A percentile compares a stretch with the other conserved stretches of the same genome.
These are phyloP conservation scores for Drosophila pandora DNA, from an alignment of 1,140 invertebrate genomes.

Conservation along the genomic window DNA sequence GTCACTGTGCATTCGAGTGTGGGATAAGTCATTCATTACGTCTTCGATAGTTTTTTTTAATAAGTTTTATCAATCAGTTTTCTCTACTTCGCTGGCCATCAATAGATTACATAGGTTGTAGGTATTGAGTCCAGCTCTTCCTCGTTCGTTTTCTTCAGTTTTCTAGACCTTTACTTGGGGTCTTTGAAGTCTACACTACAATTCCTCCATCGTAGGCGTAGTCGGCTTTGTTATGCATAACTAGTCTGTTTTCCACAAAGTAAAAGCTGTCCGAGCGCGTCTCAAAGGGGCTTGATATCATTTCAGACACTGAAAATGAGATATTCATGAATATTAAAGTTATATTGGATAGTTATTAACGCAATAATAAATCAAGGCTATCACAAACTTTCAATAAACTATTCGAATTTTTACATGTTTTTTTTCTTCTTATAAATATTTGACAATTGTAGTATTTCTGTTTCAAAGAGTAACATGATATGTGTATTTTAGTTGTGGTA, in stretches of 20 bases:
- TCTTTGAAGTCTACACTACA: slow-evolving; percentile 55
- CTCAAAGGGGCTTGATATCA: slow-evolving; percentile 98
- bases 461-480: too few species aligned
- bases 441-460: too few species aligned
- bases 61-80: slow-evolving; percentile 52
- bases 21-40: slow-evolving; percentile 51
- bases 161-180: slow-evolving; percentile 8
- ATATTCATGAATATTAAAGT: neutral
- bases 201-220: slow-evolving; percentile 83
- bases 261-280: slow-evolving; percentile 99
- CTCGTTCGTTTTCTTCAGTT: neutral
- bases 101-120: slow-evolving; percentile 30
- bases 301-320: slow-evolving; percentile 92
- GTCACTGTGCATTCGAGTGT: neutral
- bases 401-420: too few species aligned
- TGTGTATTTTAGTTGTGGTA: too few species aligned
- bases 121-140: slow-evolving; percentile 15
- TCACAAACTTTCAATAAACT: too few species aligned
- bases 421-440: too few species aligned
- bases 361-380: too few species aligned
- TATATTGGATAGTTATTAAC: neutral
- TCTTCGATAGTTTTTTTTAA: slow-evolving; percentile 49
- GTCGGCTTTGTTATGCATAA: slow-evolving; percentile 98
- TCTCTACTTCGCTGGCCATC: slow-evolving; percentile 35
- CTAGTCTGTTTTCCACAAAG: slow-evolving; percentile 97